Conservation (phyloP, 2,113 vertebrate species). For the Tragelaphus strepsiceros region DNA sequence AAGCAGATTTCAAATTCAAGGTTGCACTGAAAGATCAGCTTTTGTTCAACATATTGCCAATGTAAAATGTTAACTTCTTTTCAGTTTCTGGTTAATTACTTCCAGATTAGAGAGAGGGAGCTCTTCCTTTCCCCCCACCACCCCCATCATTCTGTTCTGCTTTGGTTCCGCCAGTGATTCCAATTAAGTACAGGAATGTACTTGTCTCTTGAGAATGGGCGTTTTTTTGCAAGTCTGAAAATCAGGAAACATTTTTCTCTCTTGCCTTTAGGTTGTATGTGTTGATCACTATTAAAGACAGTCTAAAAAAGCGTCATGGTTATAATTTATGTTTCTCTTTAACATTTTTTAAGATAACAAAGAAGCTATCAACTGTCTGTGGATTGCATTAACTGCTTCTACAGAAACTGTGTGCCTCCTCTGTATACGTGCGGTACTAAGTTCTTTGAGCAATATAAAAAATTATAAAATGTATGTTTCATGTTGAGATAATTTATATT, state of each 20-base stretch:
- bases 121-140: neutral
- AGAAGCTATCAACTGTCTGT: neutral
- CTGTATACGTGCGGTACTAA: neutral
- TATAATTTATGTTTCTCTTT: conserved; percentile 26
- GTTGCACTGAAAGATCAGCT: neutral
- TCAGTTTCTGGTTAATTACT: conserved; percentile 57
- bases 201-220: conserved; percentile 38
- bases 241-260: conserved; percentile 23
- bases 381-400: neutral
- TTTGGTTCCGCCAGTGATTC: conserved; percentile 46
- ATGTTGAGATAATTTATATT: neutral
- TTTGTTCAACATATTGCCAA: neutral
- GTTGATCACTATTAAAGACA: conserved; percentile 34
- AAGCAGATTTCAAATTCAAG: conserved; percentile 15
- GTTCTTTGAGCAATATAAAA: neutral
- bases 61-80: conserved; percentile 30
- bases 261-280: conserved; percentile 25
- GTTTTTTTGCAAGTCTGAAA: conserved; percentile 42
- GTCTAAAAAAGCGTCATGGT: conserved; percentile 1
- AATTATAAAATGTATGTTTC: neutral
- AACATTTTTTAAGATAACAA: conserved; percentile 27
- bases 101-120: neutral
- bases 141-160: conserved; percentile 4
- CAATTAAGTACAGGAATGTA: conserved; percentile 45
- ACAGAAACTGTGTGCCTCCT: neutral